Conservation (phyloP, 2,888 invertebrate genomes). For the Ichneumon xanthorius region DNA sequence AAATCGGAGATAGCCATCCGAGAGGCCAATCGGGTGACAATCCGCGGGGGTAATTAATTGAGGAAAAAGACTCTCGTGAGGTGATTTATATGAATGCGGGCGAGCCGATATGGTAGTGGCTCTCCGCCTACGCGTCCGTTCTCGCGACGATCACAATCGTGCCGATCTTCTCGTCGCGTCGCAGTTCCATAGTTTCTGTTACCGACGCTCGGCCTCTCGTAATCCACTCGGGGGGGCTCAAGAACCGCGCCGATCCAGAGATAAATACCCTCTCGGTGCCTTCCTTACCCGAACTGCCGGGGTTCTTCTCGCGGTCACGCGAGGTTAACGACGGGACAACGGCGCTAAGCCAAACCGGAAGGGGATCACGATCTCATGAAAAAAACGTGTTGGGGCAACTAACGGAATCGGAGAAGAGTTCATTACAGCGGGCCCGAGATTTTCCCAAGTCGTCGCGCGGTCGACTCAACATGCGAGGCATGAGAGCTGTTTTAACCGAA, state of each 20-base stretch:
- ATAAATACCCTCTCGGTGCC: not conserved
- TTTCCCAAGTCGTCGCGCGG: not conserved
- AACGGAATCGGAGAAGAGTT: slow-evolving; percentile 1
- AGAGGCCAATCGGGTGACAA: slow-evolving; percentile 31
- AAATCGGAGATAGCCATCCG: slow-evolving; percentile 21
- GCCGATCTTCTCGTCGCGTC: slow-evolving; percentile 18
- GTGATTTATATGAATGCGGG: slow-evolving; percentile 62
- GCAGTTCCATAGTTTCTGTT: slow-evolving; percentile 4
- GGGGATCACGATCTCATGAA: not conserved
- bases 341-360: not conserved
- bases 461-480: not conserved
- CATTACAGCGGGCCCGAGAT: not conserved
- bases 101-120: slow-evolving; percentile 5
- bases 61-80: slow-evolving; percentile 71
- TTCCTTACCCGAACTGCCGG: not conserved
- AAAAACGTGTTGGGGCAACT: not conserved
- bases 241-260: slow-evolving; percentile 21
- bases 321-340: not conserved
- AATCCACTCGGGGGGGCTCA: slow-evolving; percentile 1
- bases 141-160: not conserved
- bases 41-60: slow-evolving; percentile 70
- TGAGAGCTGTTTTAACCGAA: too few species aligned
- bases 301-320: not conserved
- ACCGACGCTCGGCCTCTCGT: not conserved
- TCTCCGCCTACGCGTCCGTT: slow-evolving; percentile 22